Conservation (phyloP, 35 echinoderm and acorn worm genomes). For the Lytechinus variegatus region DNA sequence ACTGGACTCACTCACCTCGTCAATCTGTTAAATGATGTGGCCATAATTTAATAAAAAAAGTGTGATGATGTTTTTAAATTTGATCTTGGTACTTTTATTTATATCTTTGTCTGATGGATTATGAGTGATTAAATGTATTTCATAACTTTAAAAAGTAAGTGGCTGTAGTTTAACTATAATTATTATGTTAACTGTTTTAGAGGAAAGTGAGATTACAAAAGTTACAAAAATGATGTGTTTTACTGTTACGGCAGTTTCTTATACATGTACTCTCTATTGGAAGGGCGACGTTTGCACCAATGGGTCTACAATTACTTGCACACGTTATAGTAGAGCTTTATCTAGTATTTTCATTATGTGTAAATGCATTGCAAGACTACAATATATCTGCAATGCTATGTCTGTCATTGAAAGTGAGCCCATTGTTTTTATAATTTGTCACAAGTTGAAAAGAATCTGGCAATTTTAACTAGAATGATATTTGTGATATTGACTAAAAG, state of each 20-base stretch:
- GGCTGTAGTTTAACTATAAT: conserved; percentile 42
- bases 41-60: conserved; percentile 41
- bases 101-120: conserved; percentile 43
- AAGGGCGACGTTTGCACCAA: conserved; percentile 28
- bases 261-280: conserved; percentile 40
- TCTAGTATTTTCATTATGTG: conserved; percentile 47
- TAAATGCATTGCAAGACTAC: conserved; percentile 26
- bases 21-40: conserved; percentile 38
- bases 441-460: conserved; percentile 49
- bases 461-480: conserved; percentile 51
- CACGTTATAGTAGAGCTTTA: conserved; percentile 38
- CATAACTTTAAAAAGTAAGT: conserved; percentile 41
- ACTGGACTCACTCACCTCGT: conserved; percentile 37
- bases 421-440: conserved; percentile 58
- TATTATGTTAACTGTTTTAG: conserved; percentile 50
- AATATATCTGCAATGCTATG: conserved; percentile 35
- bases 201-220: conserved; percentile 21
- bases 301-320: conserved; percentile 30
- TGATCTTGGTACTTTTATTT: conserved; percentile 49
- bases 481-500: conserved; percentile 46
- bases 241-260: conserved; percentile 34
- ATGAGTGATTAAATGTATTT: conserved; percentile 50
- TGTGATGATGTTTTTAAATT: conserved; percentile 48
- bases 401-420: conserved; percentile 37
- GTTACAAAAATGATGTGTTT: conserved; percentile 34